Conservation (phyloP, 2,888 invertebrate genomes). For the Machimus atricapillus region DNA sequence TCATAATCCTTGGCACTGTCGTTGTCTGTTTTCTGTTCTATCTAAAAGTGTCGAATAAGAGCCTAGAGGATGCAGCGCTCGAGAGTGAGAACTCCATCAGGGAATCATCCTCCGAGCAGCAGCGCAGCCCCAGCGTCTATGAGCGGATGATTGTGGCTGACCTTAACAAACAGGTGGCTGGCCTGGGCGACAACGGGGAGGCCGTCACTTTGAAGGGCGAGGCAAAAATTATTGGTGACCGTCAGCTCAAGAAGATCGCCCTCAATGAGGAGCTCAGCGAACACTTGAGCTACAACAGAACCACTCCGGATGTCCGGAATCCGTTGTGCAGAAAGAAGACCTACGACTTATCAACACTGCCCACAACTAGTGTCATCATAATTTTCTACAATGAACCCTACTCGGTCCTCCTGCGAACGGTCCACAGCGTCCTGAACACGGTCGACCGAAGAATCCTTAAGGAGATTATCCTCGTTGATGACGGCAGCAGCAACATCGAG, state of each 20-base stretch:
- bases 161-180: conserved; percentile 70
- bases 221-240: conserved; percentile 72
- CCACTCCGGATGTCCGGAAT: conserved; percentile 61
- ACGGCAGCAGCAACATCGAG: conserved; percentile 82
- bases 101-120: background rate
- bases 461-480: conserved; percentile 95
- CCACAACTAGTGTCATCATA: conserved; percentile 79
- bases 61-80: background rate
- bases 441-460: conserved; percentile 72
- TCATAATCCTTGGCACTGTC: conserved; percentile 57
- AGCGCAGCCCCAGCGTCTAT: background rate
- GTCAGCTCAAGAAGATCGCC: conserved; percentile 80
- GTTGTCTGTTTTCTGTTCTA: conserved; percentile 58
- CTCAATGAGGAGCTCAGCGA: conserved; percentile 90
- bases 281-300: conserved; percentile 83
- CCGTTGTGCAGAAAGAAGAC: conserved; percentile 55
- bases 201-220: conserved; percentile 72
- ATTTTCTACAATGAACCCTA: conserved; percentile 93
- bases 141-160: conserved; percentile 65
- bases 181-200: conserved; percentile 76
- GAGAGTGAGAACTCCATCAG: background rate
- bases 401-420: conserved; percentile 79
- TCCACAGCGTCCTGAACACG: conserved; percentile 76
- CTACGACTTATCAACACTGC: conserved; percentile 71
- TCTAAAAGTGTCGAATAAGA: conserved; percentile 53